Evolutionary conservation across 2,113 vertebrate genomes (phyloP).

Genomic region (Psettodes erumei): DNA sequence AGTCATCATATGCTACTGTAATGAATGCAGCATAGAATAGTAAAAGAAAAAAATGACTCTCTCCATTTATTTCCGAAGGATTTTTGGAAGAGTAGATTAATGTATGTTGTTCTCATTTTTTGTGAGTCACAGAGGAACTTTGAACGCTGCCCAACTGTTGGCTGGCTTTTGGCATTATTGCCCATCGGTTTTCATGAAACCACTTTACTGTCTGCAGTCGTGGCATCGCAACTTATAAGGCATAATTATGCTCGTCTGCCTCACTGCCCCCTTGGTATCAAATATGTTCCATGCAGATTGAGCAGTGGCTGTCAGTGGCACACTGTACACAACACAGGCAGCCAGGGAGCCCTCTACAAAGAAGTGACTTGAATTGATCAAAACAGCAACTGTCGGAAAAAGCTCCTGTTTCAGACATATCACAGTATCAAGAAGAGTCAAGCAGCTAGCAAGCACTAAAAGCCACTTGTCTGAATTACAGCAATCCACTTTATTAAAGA

Average conservation of each 20-base stretch:
- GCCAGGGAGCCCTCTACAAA: conserved; percentile 32
- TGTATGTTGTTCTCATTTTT: background rate
- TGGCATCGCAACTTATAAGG: conserved; percentile 16
- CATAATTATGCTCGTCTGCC: conserved; percentile 38
- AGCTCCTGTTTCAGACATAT: conserved; percentile 15
- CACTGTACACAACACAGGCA: conserved; percentile 23
- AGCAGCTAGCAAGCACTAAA: conserved; percentile 7
- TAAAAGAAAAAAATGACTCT: background rate
- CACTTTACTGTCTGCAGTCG: conserved; percentile 15
- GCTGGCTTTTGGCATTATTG: conserved; percentile 2
- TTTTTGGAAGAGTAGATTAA: conserved; percentile 13
- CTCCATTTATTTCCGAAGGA: background rate
- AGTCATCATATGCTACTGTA: conserved; percentile 17
- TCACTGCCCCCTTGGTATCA: conserved; percentile 44
- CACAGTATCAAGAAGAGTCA: conserved; percentile 7
- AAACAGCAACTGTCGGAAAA: conserved; percentile 32
- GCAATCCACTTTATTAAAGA: background rate
- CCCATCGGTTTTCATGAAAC: conserved; percentile 27
- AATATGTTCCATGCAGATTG: conserved; percentile 39
- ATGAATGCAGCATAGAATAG: too few species aligned
- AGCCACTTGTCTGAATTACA: conserved; percentile 5
- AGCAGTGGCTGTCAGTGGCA: conserved; percentile 17
- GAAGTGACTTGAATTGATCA: conserved; percentile 36
- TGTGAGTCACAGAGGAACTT: background rate
- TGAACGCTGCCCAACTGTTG: conserved; percentile 6